These are phyloP conservation scores for Apodemus sylvaticus DNA, from an alignment of 2,113 vertebrate species.

Conservation along the genomic window DNA sequence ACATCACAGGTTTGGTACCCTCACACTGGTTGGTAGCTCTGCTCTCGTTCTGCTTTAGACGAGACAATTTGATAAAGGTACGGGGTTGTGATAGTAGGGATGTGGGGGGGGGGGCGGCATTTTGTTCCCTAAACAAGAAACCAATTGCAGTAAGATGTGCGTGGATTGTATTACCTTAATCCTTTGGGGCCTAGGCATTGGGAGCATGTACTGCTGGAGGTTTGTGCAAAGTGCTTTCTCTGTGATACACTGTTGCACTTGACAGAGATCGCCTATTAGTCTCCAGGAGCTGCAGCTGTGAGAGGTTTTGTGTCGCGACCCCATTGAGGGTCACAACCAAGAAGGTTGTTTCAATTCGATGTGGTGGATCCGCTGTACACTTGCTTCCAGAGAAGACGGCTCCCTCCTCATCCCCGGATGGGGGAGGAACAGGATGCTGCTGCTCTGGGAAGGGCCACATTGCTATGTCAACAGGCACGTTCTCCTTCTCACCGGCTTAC, in stretches of 20 bases:
- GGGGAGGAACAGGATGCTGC: neutral
- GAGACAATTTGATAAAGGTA: neutral
- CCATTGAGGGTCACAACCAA: constrained; percentile 43
- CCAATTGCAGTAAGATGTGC: constrained; percentile 36
- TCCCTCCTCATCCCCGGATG: neutral
- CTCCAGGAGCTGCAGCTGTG: constrained; percentile 66
- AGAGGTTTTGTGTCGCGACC: neutral
- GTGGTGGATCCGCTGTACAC: neutral
- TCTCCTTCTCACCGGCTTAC: constrained; percentile 53
- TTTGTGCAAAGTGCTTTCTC: constrained; percentile 54
- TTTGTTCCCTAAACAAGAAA: constrained; percentile 18
- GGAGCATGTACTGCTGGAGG: neutral
- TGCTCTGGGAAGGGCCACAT: neutral
- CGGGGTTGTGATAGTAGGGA: neutral
- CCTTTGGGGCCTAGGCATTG: constrained; percentile 20
- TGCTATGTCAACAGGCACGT: neutral
- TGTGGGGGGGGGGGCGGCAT: too few relatives aligned
- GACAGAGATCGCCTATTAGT: neutral
- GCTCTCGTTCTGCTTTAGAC: neutral
- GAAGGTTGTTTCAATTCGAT: neutral
- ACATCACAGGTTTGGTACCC: neutral
- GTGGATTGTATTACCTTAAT: constrained; percentile 55
- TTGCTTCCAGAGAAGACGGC: neutral
- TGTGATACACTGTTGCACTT: constrained; percentile 3
- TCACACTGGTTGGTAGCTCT: neutral